phyloP scores from a whole-genome alignment of 2,888 invertebrate genomes.

The Cosmorhoe ocellata region DNA sequence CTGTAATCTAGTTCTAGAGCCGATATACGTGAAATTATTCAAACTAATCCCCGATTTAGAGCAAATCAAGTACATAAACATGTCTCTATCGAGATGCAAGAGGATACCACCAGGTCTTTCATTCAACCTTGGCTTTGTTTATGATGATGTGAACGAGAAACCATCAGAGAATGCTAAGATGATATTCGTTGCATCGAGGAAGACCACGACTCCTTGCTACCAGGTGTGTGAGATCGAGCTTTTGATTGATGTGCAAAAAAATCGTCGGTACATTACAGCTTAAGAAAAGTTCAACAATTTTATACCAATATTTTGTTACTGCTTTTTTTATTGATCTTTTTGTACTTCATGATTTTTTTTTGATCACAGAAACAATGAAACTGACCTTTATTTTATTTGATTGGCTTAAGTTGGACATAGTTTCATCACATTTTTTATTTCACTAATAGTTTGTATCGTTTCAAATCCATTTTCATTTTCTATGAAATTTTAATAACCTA shows the following conservation, averaged over 20 bases:
- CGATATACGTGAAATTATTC: slow-evolving; percentile 67
- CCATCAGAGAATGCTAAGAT: slow-evolving; percentile 57
- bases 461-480: too few species aligned
- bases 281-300: background rate
- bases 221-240: slow-evolving; percentile 73
- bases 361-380: slow-evolving; percentile 1
- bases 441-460: too few species aligned
- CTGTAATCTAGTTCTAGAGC: slow-evolving; percentile 63
- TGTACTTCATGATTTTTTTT: background rate
- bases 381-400: background rate
- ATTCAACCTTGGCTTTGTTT: slow-evolving; percentile 62
- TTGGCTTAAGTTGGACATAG: too few species aligned
- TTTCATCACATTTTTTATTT: too few species aligned
- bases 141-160: slow-evolving; percentile 66
- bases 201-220: slow-evolving; percentile 69
- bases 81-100: slow-evolving; percentile 59
- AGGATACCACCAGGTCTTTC: slow-evolving; percentile 70
- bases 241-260: slow-evolving; percentile 54
- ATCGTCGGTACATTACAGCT: slow-evolving; percentile 31
- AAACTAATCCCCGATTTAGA: slow-evolving; percentile 67
- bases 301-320: background rate
- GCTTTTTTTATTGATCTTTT: background rate
- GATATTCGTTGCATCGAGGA: slow-evolving; percentile 69
- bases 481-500: too few species aligned
- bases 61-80: slow-evolving; percentile 65